Conservation (phyloP, 1,140 invertebrate species). For the Chironomus striatipennis region DNA sequence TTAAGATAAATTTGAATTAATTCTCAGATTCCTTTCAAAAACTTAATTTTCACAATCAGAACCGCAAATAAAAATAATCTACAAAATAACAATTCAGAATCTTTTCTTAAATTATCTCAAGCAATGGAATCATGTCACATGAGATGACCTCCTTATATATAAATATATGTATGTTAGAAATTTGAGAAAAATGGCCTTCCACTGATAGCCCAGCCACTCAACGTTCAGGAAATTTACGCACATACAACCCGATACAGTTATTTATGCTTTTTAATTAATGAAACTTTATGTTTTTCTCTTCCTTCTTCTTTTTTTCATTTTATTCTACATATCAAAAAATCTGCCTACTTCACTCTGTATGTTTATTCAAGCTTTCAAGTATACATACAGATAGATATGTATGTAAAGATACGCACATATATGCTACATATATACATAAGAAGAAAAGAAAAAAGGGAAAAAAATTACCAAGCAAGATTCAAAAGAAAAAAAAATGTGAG, state of each 20-base stretch:
- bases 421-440: neutral
- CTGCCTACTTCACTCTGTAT: neutral
- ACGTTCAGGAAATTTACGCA: neutral
- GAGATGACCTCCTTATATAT: neutral
- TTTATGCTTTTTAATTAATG: constrained; percentile 24
- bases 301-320: neutral
- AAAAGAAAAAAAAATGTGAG: neutral
- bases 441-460: neutral
- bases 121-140: neutral
- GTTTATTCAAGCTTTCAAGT: neutral
- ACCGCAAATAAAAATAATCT: no score
- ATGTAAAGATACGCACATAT: neutral
- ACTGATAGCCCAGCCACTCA: neutral
- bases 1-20: no score
- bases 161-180: neutral
- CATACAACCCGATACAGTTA: neutral
- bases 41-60: no score
- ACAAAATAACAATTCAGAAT: no score
- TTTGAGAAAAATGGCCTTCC: constrained; percentile 20
- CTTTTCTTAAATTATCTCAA: no score
- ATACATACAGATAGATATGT: neutral
- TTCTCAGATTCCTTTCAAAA: no score
- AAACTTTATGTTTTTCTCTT: constrained; percentile 22
- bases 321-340: neutral
- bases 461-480: neutral